Evolutionary conservation across 2,797 vertebrate genomes (phyloP), one percentile per base, ranked within the genome.

Genomic region (Pipistrellus nathusii): DNA sequence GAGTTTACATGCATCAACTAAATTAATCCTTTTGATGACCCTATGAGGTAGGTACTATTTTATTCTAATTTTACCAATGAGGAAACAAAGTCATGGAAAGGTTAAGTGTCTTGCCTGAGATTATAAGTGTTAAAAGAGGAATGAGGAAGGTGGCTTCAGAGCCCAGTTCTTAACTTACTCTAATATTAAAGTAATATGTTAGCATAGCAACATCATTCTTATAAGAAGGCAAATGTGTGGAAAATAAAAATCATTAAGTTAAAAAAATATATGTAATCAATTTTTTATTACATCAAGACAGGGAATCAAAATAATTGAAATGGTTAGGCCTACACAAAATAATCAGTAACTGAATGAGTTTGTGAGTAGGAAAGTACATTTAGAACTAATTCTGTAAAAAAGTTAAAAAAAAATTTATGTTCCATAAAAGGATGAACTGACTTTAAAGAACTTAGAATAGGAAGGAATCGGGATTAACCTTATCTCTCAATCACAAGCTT

Each of bases 401-500:
- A 88, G 72, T 57, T 25, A 90, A 64, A 27, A 41, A 25, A 78
- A 38, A 30, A 32, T 90, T 78, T 78, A 82, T 71, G 44, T 89
- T 89, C 27, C 91, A 68, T 41, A 83, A 95, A 91, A 78, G 78
- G 18, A 86, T 57, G n/a, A 90, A 72, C 7, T 77, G 3, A 55
- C 92, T 92, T 84, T 88, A 92, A 85, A 88, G 72, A 85, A 83
- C 32, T 68, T 46, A 83, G 38, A 92, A 85, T 12, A 83, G 25
- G 53, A 78, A 92, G 17, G 9, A 87, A 72, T 11, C 73, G n/a
- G 35, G 15, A 78, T 75, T 78, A 76, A 87, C 10, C 1, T 20
- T 91, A 80, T 81, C 71, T 85, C 73, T 94, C 44, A 93, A 76
- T 53, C 21, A 94, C 23, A 75, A 80, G 90, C 35, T 85, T 88